phyloP scores from a whole-genome alignment of 2,797 vertebrate genomes.

The Capromys pilorides region DNA sequence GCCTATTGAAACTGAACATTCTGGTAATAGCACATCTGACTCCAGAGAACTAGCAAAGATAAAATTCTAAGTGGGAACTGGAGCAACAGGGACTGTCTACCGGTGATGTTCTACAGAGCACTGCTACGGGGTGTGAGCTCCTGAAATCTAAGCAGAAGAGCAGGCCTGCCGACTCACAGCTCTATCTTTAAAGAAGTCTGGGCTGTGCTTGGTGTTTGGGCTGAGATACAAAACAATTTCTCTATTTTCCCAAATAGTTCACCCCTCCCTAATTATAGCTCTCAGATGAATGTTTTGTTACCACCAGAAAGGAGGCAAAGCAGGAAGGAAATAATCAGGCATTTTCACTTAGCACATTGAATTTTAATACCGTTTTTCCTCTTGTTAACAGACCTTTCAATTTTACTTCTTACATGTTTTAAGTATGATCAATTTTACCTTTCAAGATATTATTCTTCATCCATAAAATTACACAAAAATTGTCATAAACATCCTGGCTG shows the following conservation, averaged over 20 bases:
- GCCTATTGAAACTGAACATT: neutral
- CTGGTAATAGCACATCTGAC: neutral
- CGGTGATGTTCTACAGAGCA: neutral
- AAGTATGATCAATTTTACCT: slow-evolving; percentile 86
- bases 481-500: slow-evolving; percentile 83
- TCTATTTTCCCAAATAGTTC: slow-evolving; percentile 85
- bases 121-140: slow-evolving; percentile 42
- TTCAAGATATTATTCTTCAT: slow-evolving; percentile 83
- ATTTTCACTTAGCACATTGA: slow-evolving; percentile 84
- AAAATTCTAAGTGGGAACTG: neutral
- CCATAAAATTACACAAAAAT: slow-evolving; percentile 85
- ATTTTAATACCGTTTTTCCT: slow-evolving; percentile 78
- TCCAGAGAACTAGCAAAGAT: slow-evolving; percentile 38
- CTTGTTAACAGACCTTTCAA: slow-evolving; percentile 85
- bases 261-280: slow-evolving; percentile 86
- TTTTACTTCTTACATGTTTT: slow-evolving; percentile 82
- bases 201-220: slow-evolving; percentile 82
- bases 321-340: slow-evolving; percentile 87
- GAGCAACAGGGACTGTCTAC: neutral
- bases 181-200: slow-evolving; percentile 82
- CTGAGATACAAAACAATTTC: slow-evolving; percentile 84
- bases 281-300: slow-evolving; percentile 85
- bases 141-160: neutral
- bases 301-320: slow-evolving; percentile 83
- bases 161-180: slow-evolving; percentile 53